Evolutionary conservation across 2,113 vertebrate genomes (phyloP).

Genomic region (Eudyptes chrysolophus): DNA sequence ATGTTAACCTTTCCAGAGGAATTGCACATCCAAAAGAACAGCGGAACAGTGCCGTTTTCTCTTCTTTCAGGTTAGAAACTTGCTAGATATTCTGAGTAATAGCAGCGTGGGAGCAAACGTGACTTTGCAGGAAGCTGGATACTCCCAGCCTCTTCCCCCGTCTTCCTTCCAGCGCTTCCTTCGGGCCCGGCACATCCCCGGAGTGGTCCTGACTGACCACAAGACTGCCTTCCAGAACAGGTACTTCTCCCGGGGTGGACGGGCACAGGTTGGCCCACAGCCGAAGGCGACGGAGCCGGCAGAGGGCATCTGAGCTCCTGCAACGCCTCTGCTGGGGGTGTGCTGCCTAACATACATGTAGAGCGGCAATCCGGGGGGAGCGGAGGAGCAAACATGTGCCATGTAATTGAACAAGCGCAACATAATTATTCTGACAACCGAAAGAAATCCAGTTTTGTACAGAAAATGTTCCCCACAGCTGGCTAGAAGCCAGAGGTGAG

Average conservation of each 20-base stretch:
- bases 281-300: background rate
- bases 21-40: background rate
- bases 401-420: background rate
- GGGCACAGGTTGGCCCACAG: background rate
- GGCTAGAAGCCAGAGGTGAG: slow-evolving; percentile 33
- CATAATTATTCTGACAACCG: slow-evolving; percentile 49
- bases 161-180: slow-evolving; percentile 95
- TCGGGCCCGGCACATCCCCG: slow-evolving; percentile 79
- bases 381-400: background rate
- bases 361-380: background rate
- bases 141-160: slow-evolving; percentile 85
- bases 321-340: background rate
- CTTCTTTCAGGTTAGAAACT: slow-evolving; percentile 70
- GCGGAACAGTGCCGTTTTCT: rapidly evolving
- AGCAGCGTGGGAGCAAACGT: slow-evolving; percentile 26
- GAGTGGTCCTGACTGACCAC: slow-evolving; percentile 87
- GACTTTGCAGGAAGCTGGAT: slow-evolving; percentile 17
- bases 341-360: background rate
- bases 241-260: background rate
- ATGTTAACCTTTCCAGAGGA: background rate
- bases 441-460: slow-evolving; percentile 22
- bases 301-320: slow-evolving; percentile 2
- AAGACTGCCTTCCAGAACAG: slow-evolving; percentile 75
- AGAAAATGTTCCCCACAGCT: background rate
- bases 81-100: slow-evolving; percentile 65